These are phyloP conservation scores for Eleginops maclovinus DNA, from an alignment of 2,113 vertebrate species.

Conservation along the genomic window DNA sequence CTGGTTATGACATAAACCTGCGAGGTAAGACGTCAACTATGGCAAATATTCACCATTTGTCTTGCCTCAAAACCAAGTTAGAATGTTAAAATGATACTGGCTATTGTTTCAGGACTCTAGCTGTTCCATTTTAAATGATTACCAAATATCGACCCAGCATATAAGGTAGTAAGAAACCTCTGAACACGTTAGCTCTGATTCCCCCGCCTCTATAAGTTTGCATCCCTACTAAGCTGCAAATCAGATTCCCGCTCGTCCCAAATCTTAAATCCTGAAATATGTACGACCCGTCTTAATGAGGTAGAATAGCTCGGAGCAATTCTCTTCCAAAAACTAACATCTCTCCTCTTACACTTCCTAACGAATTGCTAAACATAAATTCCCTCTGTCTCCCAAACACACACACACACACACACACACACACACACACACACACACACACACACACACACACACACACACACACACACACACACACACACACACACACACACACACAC, in stretches of 20 bases:
- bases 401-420: conserved; percentile 4
- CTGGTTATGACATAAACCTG: too few relatives aligned
- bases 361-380: conserved; percentile 24
- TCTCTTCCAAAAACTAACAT: conserved; percentile 38
- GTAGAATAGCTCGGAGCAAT: conserved; percentile 18
- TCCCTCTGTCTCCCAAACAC: background rate
- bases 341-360: background rate
- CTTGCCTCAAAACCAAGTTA: too few relatives aligned
- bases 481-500: conserved; percentile 1
- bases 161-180: background rate
- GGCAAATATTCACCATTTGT: background rate
- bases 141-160: too few relatives aligned
- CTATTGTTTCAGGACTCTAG: too few relatives aligned
- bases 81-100: too few relatives aligned
- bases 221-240: conserved; percentile 20
- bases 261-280: conserved; percentile 55
- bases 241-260: conserved; percentile 39
- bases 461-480: background rate
- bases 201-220: background rate
- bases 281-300: conserved; percentile 39
- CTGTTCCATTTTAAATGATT: too few relatives aligned
- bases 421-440: background rate
- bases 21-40: too few relatives aligned
- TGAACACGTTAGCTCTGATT: background rate
- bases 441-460: background rate